Evolutionary conservation across 2,888 invertebrate genomes (phyloP), one percentile per base, ranked within the genome.

Genomic region (Stegana nigrithorax): DNA sequence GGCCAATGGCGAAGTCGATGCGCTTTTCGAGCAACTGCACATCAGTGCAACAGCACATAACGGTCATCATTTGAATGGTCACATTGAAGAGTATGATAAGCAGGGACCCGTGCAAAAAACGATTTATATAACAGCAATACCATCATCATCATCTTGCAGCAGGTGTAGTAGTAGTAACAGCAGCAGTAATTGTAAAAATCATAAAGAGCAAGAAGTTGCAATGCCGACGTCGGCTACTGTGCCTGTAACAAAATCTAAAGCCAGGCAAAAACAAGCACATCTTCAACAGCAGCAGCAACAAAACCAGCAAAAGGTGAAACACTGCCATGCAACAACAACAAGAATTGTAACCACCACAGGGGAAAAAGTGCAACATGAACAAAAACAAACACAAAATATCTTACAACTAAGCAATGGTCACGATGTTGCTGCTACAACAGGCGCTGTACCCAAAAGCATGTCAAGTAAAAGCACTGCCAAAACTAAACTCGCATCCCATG

Each of bases 391-490:
- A 14, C 1, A 14, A 23, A 27, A 5, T 7, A 17, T 27, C 47
- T 75, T n/a, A 61, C 70, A 77, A 6, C 51, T 75, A 25, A 75
- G 68, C 36, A 73, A 75, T 44, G 78, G 78, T 4, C 67, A 75
- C 58, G 66, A 19, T 32, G 61, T 59, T 39, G 62, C 45, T 5
- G 14, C 27, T 51, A 27, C 51, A 57, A 62, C 23, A 23, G 62
- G 53, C 44, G 32, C 60, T 64, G 7, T 29, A 64, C 63, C 39
- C 63, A 60, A 58, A 36, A 23, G 42, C 57, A 50, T 61, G 32
- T 32, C 75, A 58, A 75, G 64, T 57, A 71, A 72, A 50, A 68
- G 61, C 71, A 77, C 75, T 77, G 78, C 78, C 78, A 77, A 71
- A 51, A 39, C 39, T 14, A 39, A 39, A 39, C 17, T 17, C 3